Evolutionary conservation across 2,888 invertebrate genomes (phyloP).

Genomic region (Sialis fuliginosa): DNA sequence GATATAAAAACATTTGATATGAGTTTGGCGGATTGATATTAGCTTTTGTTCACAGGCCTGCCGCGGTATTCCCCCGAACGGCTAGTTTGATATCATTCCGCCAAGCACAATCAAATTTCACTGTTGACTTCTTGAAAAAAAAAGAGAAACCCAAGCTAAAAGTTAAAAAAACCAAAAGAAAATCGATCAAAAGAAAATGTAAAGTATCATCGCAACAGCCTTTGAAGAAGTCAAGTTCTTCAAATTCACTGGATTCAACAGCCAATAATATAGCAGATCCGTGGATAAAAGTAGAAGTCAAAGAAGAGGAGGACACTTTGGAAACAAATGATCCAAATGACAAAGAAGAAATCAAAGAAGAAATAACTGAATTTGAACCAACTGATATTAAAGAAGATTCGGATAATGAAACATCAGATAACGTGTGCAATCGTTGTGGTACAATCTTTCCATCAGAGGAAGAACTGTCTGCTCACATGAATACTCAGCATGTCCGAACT

Average conservation of each 20-base stretch:
- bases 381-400: not conserved
- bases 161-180: not conserved
- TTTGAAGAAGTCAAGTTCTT: not conserved
- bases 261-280: conserved; percentile 5
- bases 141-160: not conserved
- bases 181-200: not conserved
- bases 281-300: conserved; percentile 11
- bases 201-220: not conserved
- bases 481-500: not conserved
- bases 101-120: conserved; percentile 9
- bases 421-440: not conserved
- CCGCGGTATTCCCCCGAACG: conserved; percentile 10
- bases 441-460: not conserved
- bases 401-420: too few relatives aligned
- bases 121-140: conserved; percentile 1
- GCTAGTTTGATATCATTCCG: conserved; percentile 18
- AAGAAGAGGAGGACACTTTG: conserved; percentile 1
- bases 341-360: not conserved
- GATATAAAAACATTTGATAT: not conserved
- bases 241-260: conserved; percentile 1
- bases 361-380: not conserved
- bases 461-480: conserved; percentile 1
- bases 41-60: conserved; percentile 14
- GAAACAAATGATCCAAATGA: not conserved
- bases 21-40: conserved; percentile 1